phyloP scores from a whole-genome alignment of 2,113 vertebrate species.

The Harpagus bidentatus region DNA sequence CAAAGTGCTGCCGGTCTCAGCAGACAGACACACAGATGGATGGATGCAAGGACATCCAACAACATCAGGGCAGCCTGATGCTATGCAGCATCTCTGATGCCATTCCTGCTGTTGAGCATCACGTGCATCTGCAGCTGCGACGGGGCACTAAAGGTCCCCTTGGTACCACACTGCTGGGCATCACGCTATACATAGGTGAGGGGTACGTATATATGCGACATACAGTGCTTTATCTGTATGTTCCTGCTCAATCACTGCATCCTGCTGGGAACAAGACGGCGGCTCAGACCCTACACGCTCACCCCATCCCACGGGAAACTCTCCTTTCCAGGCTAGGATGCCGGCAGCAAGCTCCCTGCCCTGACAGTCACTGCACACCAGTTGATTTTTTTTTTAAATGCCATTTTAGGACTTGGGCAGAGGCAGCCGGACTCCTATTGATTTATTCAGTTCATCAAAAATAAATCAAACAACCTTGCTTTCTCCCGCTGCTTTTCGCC shows the following conservation, averaged over 20 bases:
- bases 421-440: not conserved
- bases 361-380: rapidly evolving
- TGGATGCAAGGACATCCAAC: rapidly evolving
- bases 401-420: not conserved
- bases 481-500: not conserved
- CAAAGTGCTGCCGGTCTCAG: not conserved
- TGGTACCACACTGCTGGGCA: rapidly evolving
- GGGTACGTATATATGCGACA: rapidly evolving
- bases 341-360: not conserved
- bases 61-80: rapidly evolving
- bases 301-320: not conserved
- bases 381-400: not conserved
- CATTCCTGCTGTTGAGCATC: rapidly evolving
- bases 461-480: not conserved
- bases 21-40: not conserved
- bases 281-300: not conserved
- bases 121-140: rapidly evolving
- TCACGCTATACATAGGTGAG: rapidly evolving
- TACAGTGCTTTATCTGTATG: rapidly evolving
- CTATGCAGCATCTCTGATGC: rapidly evolving
- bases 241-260: not conserved
- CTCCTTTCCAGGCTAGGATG: not conserved
- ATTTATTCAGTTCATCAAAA: not conserved
- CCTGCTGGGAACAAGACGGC: not conserved
- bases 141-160: rapidly evolving